These are phyloP conservation scores for Plecturocebus donacophilus DNA, from an alignment of 2,113 vertebrate species.

Conservation along the genomic window DNA sequence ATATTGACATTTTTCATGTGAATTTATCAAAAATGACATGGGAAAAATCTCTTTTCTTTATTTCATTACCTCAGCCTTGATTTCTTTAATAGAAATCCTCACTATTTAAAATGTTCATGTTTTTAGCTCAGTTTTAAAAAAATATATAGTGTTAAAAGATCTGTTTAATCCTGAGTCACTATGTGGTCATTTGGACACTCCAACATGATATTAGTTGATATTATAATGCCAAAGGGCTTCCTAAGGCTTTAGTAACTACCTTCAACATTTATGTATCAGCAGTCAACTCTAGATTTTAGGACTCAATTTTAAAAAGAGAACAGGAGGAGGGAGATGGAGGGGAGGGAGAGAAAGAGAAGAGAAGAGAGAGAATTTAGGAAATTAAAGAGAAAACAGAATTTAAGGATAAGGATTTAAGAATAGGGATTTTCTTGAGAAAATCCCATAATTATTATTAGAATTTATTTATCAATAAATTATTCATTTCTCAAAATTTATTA, in stretches of 20 bases:
- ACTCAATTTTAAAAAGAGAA: conserved; percentile 16
- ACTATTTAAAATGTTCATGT: not conserved
- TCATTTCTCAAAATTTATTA: conserved; percentile 14
- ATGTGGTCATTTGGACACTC: not conserved
- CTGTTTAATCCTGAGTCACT: not conserved
- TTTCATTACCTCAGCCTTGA: not conserved
- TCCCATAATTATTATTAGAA: not conserved
- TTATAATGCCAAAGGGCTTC: not conserved
- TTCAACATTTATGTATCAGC: conserved; percentile 41
- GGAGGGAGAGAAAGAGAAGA: not conserved
- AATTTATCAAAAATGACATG: conserved; percentile 42
- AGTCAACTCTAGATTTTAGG: conserved; percentile 25
- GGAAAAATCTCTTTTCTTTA: conserved; percentile 39
- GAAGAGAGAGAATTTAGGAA: not conserved
- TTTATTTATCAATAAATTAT: conserved; percentile 20
- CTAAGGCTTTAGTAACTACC: not conserved
- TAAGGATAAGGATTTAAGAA: not conserved
- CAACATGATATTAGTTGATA: not conserved
- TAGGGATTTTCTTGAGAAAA: not conserved
- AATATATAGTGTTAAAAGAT: not conserved
- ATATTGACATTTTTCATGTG: not conserved
- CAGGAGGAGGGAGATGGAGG: not conserved
- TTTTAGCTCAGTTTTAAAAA: not conserved
- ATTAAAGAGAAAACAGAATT: not conserved
- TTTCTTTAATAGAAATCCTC: not conserved